Base-by-base conservation (phyloP, 2,888 invertebrate genomes). In the Pheosia tremula region DNA sequence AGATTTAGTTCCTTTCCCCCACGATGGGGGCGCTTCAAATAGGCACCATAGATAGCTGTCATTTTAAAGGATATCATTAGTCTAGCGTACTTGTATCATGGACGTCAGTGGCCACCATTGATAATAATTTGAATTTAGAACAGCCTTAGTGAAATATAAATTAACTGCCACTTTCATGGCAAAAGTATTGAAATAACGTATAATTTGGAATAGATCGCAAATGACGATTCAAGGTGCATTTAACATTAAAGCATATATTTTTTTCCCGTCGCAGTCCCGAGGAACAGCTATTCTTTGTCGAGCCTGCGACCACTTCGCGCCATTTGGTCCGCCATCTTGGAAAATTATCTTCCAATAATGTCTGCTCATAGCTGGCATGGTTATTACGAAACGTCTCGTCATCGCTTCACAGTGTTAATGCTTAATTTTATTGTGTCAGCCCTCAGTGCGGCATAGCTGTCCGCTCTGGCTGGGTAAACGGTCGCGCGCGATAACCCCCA, bases 341-440 rank as follows among this genome's bases (percentile, higher is more conserved):
- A 86, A 90, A 88, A 85, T 83, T 78, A 80, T 82, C 70, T 69
- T 80, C 74, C 78, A 80, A 80, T 85, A 86, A 84, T 75, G 79
- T 81, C 75, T 81, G 81, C 80, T 76, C 64, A 68, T 68, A 68
- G 77, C 77, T 78, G 80, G 71, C 69, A 74, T 84, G 84, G 84
- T 81, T 85, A 86, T 86, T 86, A 86, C 85, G 84, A 87, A 88
- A 68, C 67, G 39, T 72, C 81, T 72, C 81, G 78, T 77, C 75
- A 73, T 64, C 68, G 77, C 77, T 74, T 77, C 81, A 77, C 72
- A 75, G 77, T 80, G 80, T 83, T 79, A 81, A 86, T 86, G 85
- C 79, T 83, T 70, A 70, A 72, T 86, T 88, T 90, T 86, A 89
- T 90, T 89, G 88, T 90, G 89, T 89, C 89, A 86, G 84, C 75